phyloP scores from a whole-genome alignment of 2,888 invertebrate genomes.

The Parnassius apollo region DNA sequence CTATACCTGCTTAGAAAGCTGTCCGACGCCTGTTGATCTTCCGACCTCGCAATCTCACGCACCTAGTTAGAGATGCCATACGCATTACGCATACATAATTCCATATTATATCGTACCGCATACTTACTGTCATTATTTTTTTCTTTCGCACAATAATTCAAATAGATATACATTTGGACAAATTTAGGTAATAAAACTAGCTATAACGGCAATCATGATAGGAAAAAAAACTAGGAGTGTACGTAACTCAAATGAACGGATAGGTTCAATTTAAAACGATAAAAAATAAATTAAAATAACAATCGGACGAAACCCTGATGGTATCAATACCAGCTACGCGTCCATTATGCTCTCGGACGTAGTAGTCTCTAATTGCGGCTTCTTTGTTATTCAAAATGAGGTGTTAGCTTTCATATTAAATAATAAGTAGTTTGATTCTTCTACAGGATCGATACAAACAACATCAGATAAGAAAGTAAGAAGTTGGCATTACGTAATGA shows the following conservation, averaged over 20 bases:
- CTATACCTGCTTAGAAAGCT: constrained; percentile 33
- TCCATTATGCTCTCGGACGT: constrained; percentile 68
- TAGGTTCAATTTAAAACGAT: constrained; percentile 68
- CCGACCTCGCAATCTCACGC: constrained; percentile 58
- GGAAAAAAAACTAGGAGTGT: constrained; percentile 35
- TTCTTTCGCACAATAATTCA: neutral
- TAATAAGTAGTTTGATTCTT: constrained; percentile 69
- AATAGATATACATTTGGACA: too few species aligned
- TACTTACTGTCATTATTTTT: neutral
- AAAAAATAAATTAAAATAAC: constrained; percentile 80
- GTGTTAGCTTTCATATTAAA: constrained; percentile 79
- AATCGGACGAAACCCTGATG: constrained; percentile 60
- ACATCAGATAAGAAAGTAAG: constrained; percentile 55
- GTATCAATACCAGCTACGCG: constrained; percentile 69
- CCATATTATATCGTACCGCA: neutral
- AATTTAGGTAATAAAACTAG: constrained; percentile 10
- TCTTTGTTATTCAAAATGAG: constrained; percentile 79
- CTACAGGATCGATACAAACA: constrained; percentile 49
- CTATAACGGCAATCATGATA: constrained; percentile 22
- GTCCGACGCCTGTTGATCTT: constrained; percentile 61
- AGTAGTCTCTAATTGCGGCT: constrained; percentile 73
- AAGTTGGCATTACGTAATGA: constrained; percentile 31
- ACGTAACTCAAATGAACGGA: constrained; percentile 55
- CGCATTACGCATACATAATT: constrained; percentile 67
- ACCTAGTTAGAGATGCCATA: constrained; percentile 50